phyloP scores from a whole-genome alignment of 92 coral and sea anemone genomes.

The Bergia puertoricense region DNA sequence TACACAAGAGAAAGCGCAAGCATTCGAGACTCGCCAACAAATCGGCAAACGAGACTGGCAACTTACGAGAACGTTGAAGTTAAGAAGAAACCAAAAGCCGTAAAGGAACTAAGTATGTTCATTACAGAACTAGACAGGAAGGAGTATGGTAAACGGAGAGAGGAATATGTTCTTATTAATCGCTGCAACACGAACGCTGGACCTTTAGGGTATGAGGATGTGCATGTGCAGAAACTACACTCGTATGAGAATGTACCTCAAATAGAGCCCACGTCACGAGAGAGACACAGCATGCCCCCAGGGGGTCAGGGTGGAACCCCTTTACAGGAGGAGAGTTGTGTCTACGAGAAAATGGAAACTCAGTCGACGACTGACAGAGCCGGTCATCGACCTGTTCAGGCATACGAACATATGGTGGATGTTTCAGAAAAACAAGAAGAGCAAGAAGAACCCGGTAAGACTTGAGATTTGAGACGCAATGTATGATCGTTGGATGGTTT shows the following conservation, averaged over 20 bases:
- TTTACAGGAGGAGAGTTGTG: conserved; percentile 14
- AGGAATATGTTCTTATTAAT: conserved; percentile 4
- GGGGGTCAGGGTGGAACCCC: not conserved
- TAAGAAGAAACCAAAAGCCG: conserved; percentile 23
- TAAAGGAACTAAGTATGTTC: conserved; percentile 31
- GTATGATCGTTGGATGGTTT: not conserved
- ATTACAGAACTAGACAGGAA: conserved; percentile 33
- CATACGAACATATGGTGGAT: conserved; percentile 21
- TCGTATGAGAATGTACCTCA: conserved; percentile 29
- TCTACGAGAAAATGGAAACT: conserved; percentile 18
- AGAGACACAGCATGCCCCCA: not conserved
- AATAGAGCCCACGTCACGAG: not conserved
- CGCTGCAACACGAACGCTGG: conserved; percentile 4
- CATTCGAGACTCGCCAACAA: conserved; percentile 37
- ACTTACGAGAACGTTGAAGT: conserved; percentile 77
- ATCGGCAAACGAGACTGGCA: conserved; percentile 40
- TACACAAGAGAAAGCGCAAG: conserved; percentile 36
- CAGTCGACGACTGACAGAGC: not conserved
- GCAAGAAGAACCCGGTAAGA: conserved; percentile 25
- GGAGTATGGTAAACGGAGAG: not conserved
- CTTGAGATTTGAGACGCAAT: not conserved
- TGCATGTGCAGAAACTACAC: not conserved
- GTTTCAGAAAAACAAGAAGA: not conserved
- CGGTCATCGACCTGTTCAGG: conserved; percentile 1
- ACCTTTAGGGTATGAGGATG: not conserved